These are phyloP conservation scores for Synergus itoensis DNA, from an alignment of 2,888 invertebrate species.

Conservation along the genomic window DNA sequence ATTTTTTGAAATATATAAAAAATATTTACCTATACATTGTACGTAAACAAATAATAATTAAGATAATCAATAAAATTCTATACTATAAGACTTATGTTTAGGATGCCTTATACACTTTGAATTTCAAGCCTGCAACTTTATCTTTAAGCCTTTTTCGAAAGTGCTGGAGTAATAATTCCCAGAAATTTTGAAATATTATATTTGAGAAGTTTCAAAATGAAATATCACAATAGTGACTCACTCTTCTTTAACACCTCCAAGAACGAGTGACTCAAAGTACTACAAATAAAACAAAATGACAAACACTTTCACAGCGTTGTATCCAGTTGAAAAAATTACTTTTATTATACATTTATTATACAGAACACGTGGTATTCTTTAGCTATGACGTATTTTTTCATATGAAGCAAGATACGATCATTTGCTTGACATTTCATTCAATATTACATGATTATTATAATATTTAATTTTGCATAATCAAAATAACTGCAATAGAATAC, in stretches of 20 bases:
- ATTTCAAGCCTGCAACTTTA: background rate
- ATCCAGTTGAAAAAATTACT: background rate
- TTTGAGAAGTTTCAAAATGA: background rate
- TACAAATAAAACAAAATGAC: conserved; percentile 8
- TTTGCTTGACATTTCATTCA: too few relatives aligned
- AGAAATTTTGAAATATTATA: background rate
- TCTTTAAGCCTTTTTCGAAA: background rate
- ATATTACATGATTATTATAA: too few relatives aligned
- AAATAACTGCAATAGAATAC: too few relatives aligned
- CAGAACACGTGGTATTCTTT: background rate
- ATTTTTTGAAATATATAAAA: conserved; percentile 4
- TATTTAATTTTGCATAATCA: too few relatives aligned
- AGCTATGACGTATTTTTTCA: background rate
- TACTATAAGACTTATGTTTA: background rate
- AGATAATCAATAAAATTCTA: too few relatives aligned
- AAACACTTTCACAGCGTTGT: background rate
- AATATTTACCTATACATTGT: conserved; percentile 21
- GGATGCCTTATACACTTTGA: background rate
- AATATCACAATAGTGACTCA: background rate
- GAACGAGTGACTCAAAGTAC: background rate
- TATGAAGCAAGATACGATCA: background rate
- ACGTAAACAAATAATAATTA: too few relatives aligned
- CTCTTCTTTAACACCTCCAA: background rate
- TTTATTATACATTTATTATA: background rate
- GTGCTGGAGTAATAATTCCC: background rate